Base-by-base conservation (phyloP, 2,888 invertebrate species). In the Euclidia mi region DNA sequence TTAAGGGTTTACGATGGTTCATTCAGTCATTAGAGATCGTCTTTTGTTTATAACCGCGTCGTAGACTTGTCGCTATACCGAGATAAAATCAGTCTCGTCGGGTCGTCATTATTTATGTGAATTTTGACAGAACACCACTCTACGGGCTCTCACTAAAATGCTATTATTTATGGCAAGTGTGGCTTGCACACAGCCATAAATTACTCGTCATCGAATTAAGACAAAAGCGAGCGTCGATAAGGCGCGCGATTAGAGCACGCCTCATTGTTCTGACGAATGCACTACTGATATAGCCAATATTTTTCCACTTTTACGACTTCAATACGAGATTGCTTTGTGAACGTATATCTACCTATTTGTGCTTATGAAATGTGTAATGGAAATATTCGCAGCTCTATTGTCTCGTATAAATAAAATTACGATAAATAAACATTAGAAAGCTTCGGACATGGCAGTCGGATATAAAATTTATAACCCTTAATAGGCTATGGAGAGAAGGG, bases 401-500 rank as follows among this genome's bases (percentile, higher is more conserved):
- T 71, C 64, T 73, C 64, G 69, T 71, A 74, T 62, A 72, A 85
- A 83, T 77, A 77, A 79, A 81, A 82, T 82, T 87, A 86, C 79
- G 74, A 80, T 80, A 81, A 85, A 84, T 85, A 92, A 90, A 92
- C 87, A 90, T 87, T 87, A 87, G 85, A 77, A 77, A 84, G 84
- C 85, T 82, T 88, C 85, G 85, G 81, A 85, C 84, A 86, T 71
- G 71, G 86, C 85, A 77, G 79, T 76, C 88, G 91, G 93, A 91
- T 92, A 94, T 90, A 91, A 87, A 93, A 91, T 92, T 84, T 92
- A 92, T 90, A 89, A 87, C 86, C 88, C 86, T 84, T 92, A 94
- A 94, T 92, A 91, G 90, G 94, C 90, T 90, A 81, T 79, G 78
- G 83, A 83, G 84, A 84, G 82, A 88, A 89, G 94, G 94, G 93